Evolutionary conservation across 2,888 invertebrate genomes (phyloP).

Genomic region (Chymomyza procnemis): DNA sequence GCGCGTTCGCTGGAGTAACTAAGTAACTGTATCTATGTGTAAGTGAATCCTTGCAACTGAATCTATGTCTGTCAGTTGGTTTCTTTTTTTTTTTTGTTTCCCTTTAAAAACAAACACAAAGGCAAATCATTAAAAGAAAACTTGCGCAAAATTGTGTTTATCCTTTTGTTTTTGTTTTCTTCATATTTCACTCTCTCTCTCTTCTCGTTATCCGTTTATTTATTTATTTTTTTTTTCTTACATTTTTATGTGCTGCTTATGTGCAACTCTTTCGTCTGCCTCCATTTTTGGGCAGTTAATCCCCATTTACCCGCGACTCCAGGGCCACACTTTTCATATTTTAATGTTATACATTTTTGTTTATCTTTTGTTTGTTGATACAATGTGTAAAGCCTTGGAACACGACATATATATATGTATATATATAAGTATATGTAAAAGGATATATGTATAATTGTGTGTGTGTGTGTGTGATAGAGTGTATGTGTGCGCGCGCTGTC

Average conservation of each 20-base stretch:
- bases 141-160: slow-evolving; percentile 54
- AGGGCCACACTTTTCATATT: background rate
- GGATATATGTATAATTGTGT: background rate
- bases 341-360: slow-evolving; percentile 43
- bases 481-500: background rate
- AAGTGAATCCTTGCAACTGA: too few relatives aligned
- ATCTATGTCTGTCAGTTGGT: slow-evolving; percentile 1
- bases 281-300: background rate
- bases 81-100: slow-evolving; percentile 5
- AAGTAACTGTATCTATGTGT: background rate
- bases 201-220: too few relatives aligned
- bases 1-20: background rate
- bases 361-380: slow-evolving; percentile 48
- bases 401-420: background rate
- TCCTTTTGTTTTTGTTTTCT: slow-evolving; percentile 39
- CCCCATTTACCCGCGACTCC: background rate
- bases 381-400: slow-evolving; percentile 9
- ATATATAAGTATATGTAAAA: background rate
- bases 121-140: slow-evolving; percentile 50
- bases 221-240: background rate
- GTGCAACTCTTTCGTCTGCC: background rate
- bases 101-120: slow-evolving; percentile 43
- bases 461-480: background rate
- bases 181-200: slow-evolving; percentile 22
- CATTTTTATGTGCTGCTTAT: background rate